Conservation (phyloP, 2,797 vertebrate genomes). For the Microhierax caerulescens region DNA sequence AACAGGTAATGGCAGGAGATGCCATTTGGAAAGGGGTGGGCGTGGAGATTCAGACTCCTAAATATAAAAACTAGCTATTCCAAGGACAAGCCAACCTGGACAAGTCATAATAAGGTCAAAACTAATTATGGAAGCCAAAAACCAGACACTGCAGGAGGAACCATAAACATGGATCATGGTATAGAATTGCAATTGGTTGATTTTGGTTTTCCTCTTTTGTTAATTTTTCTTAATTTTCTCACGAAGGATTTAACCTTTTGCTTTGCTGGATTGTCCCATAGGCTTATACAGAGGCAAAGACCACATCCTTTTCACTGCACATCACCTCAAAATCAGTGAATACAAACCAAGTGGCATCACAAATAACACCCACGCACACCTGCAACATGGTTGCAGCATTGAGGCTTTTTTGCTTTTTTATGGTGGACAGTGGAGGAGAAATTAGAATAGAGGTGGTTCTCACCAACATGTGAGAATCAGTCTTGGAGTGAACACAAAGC, state of each 20-base stretch:
- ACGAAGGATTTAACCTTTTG: background rate
- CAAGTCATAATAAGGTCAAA: background rate
- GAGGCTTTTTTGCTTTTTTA: background rate
- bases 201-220: background rate
- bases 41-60: background rate
- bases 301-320: background rate
- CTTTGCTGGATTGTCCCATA: background rate
- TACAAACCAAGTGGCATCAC: background rate
- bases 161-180: background rate
- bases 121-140: background rate
- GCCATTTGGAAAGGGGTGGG: background rate
- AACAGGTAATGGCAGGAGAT: background rate
- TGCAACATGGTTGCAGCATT: fast-evolving
- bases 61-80: background rate
- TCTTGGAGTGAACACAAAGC: background rate
- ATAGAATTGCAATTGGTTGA: background rate
- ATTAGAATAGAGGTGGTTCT: background rate
- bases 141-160: background rate
- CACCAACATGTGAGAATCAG: background rate
- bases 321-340: background rate
- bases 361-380: background rate
- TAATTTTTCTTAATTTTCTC: background rate
- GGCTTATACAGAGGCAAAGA: background rate
- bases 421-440: background rate
- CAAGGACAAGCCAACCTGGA: background rate